A percentile compares a stretch with the other conserved stretches of the same genome.
These are phyloP conservation scores for Gonatopus flavifemur DNA, from an alignment of 1,140 invertebrate species.

Conservation along the genomic window DNA sequence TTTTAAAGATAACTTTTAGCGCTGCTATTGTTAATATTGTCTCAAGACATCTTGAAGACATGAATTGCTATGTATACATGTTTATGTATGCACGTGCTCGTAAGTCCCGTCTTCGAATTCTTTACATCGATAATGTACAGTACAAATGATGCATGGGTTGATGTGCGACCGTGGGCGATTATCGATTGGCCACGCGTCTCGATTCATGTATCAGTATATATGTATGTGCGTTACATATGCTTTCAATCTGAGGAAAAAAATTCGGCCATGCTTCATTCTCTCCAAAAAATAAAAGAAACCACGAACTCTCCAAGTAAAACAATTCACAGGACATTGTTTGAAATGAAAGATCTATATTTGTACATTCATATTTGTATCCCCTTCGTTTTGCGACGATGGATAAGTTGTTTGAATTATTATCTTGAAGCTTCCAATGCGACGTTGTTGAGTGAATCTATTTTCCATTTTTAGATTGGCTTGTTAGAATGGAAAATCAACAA, in stretches of 20 bases:
- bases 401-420: neutral
- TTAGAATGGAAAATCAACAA: too few relatives aligned
- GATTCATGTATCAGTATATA: slow-evolving; percentile 29
- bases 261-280: slow-evolving; percentile 15
- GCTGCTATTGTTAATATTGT: too few relatives aligned
- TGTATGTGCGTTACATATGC: too few relatives aligned
- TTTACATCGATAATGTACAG: slow-evolving; percentile 24
- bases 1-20: too few relatives aligned
- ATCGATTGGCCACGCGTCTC: slow-evolving; percentile 43
- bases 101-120: slow-evolving; percentile 22
- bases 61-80: too few relatives aligned
- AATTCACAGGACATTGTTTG: neutral
- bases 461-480: too few relatives aligned
- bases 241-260: slow-evolving; percentile 30
- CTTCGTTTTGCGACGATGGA: neutral
- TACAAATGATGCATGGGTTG: slow-evolving; percentile 28
- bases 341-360: slow-evolving; percentile 9
- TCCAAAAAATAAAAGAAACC: slow-evolving; percentile 18
- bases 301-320: slow-evolving; percentile 10
- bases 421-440: neutral
- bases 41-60: too few relatives aligned
- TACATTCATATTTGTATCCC: slow-evolving; percentile 4
- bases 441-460: neutral
- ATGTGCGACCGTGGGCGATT: slow-evolving; percentile 34
- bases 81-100: too few relatives aligned